Conservation (phyloP, 2,888 invertebrate genomes). For the Cyrtodaria siliqua region DNA sequence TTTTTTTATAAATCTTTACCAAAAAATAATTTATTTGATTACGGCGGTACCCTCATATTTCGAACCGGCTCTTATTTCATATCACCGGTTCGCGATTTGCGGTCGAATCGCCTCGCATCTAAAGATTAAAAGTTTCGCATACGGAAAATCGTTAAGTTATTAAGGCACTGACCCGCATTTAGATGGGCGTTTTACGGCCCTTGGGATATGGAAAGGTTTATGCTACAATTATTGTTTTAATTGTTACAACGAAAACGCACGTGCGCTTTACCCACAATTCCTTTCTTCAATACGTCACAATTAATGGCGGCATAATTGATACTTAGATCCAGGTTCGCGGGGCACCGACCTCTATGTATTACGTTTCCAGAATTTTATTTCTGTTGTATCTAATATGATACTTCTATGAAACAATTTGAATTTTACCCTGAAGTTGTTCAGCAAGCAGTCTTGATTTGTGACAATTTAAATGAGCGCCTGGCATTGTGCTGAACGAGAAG, state of each 20-base stretch:
- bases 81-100: background rate
- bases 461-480: no score
- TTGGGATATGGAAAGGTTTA: constrained; percentile 32
- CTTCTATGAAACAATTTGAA: background rate
- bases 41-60: constrained; percentile 1
- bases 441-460: no score
- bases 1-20: no score
- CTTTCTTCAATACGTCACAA: constrained; percentile 30
- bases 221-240: constrained; percentile 39
- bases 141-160: background rate
- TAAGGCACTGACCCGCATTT: constrained; percentile 27
- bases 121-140: background rate
- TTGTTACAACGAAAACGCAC: constrained; percentile 47
- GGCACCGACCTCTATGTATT: constrained; percentile 9
- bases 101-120: background rate
- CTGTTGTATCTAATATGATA: background rate
- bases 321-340: constrained; percentile 39
- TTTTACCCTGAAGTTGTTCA: no score
- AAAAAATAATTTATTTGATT: background rate
- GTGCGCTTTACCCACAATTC: constrained; percentile 58
- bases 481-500: no score
- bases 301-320: constrained; percentile 51
- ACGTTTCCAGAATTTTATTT: background rate
- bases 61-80: background rate
- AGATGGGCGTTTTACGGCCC: constrained; percentile 28